phyloP scores from a whole-genome alignment of 2,113 vertebrate species.

The Eptatretus burgeri region DNA sequence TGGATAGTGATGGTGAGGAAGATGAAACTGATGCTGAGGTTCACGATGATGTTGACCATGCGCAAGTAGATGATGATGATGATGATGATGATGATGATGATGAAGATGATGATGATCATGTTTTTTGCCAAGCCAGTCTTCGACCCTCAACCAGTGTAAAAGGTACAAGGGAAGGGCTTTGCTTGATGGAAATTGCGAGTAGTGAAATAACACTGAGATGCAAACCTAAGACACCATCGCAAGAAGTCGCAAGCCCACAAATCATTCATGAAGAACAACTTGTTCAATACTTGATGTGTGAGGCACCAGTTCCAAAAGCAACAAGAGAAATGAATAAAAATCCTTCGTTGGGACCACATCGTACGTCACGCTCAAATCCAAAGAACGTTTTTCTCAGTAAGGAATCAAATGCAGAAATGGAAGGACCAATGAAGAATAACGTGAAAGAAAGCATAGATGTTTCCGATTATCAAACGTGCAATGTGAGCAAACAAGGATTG shows the following conservation, averaged over 20 bases:
- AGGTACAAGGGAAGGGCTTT: neutral
- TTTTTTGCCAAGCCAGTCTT: conserved; percentile 3
- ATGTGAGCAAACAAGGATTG: neutral
- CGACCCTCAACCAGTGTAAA: neutral
- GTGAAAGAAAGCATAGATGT: neutral
- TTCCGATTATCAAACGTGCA: neutral
- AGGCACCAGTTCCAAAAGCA: neutral
- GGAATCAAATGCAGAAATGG: neutral
- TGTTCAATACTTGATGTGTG: neutral
- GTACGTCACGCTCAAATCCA: neutral
- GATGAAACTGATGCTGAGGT: neutral
- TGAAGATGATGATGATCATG: neutral
- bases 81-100: neutral
- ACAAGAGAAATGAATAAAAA: neutral
- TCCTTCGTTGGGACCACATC: neutral
- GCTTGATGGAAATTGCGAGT: neutral
- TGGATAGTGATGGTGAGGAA: neutral
- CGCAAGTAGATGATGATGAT: neutral
- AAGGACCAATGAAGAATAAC: neutral
- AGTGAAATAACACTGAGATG: conserved; percentile 3
- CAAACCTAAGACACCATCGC: conserved; percentile 4
- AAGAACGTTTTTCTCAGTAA: neutral
- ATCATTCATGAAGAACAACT: neutral
- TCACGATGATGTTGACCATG: neutral
- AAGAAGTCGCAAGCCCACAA: neutral